These are phyloP conservation scores for Malurus cyaneus DNA, from an alignment of 2,113 vertebrate genomes.

Conservation along the genomic window DNA sequence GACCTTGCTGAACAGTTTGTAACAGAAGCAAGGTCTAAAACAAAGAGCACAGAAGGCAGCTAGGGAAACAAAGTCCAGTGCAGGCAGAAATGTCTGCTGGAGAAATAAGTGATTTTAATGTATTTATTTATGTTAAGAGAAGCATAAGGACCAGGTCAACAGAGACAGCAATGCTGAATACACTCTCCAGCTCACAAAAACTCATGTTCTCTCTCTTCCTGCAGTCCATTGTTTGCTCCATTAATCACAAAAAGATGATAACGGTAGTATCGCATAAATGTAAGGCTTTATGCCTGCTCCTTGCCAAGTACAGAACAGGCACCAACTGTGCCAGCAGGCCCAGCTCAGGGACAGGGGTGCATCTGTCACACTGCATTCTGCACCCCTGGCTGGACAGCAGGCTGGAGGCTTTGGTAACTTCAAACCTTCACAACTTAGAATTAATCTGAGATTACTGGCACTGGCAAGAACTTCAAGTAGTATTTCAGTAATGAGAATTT, in stretches of 20 bases:
- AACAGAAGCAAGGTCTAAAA: constrained; percentile 32
- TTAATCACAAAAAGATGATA: constrained; percentile 36
- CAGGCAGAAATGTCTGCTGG: constrained; percentile 8
- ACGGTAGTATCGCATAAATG: not conserved
- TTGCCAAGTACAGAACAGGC: not conserved
- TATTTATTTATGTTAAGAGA: constrained; percentile 61
- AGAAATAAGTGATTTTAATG: constrained; percentile 38
- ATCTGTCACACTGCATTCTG: not conserved
- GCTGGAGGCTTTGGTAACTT: not conserved
- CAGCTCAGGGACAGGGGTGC: not conserved
- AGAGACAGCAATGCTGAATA: constrained; percentile 38
- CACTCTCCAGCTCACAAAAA: not conserved
- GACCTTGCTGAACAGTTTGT: not conserved
- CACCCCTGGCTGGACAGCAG: not conserved
- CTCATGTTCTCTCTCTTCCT: not conserved
- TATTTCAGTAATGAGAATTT: not conserved
- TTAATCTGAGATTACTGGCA: not conserved
- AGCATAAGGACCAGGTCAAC: constrained; percentile 47
- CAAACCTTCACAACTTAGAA: not conserved
- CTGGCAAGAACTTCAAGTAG: not conserved
- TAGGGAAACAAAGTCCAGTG: not conserved
- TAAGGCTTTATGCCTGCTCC: not conserved
- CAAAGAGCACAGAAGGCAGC: constrained; percentile 33
- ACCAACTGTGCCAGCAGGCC: not conserved
- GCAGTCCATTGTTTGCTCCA: constrained; percentile 19